phyloP scores from a whole-genome alignment of 2,888 invertebrate species.

The Buathra laborator region DNA sequence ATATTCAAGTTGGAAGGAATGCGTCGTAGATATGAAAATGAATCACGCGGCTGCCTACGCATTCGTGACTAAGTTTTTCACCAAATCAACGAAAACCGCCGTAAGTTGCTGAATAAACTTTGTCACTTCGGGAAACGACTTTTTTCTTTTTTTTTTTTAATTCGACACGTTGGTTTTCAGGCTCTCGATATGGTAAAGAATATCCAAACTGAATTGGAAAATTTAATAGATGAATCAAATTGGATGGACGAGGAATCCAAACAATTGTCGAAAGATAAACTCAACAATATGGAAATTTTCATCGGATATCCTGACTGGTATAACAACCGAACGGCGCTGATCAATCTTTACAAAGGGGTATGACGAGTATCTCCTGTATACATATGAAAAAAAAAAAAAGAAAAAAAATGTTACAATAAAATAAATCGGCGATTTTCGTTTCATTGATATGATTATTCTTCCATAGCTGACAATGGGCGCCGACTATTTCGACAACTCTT shows the following conservation, averaged over 20 bases:
- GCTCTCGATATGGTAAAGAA: constrained; percentile 86
- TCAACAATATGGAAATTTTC: background rate
- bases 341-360: constrained; percentile 38
- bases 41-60: constrained; percentile 40
- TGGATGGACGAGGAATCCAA: constrained; percentile 88
- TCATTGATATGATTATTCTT: background rate
- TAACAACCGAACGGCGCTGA: background rate
- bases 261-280: constrained; percentile 80
- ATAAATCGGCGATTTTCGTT: background rate
- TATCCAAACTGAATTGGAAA: constrained; percentile 86
- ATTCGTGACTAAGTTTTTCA: constrained; percentile 41
- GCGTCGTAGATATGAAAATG: constrained; percentile 27
- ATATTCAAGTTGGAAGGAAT: constrained; percentile 25
- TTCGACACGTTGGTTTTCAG: constrained; percentile 1
- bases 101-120: background rate
- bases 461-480: background rate
- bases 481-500: constrained; percentile 33
- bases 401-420: background rate
- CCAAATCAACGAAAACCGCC: constrained; percentile 1
- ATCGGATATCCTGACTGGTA: background rate
- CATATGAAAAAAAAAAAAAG: background rate
- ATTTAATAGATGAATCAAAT: constrained; percentile 85
- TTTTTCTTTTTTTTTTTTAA: background rate
- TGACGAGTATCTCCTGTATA: constrained; percentile 37
- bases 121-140: background rate